phyloP scores from a whole-genome alignment of 2,113 vertebrate species.

The Rhombomys opimus region DNA sequence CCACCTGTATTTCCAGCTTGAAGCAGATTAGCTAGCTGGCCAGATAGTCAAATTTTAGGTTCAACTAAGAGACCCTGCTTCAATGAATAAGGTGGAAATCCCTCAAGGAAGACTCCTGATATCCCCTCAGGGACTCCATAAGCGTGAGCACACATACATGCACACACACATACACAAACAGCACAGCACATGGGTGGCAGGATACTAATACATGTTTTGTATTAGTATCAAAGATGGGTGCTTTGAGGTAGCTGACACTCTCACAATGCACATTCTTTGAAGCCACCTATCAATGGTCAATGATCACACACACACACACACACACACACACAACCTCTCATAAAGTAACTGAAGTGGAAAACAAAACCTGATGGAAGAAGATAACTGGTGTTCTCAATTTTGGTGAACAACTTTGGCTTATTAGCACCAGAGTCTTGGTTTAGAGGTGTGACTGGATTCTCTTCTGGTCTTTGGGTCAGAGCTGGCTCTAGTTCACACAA shows the following conservation, averaged over 20 bases:
- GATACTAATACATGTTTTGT: background rate
- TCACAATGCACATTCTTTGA: background rate
- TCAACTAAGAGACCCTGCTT: background rate
- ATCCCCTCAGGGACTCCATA: no score
- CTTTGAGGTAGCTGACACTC: background rate
- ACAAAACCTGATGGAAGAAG: background rate
- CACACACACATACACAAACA: background rate
- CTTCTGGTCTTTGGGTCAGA: background rate
- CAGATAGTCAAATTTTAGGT: background rate
- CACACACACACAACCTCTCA: background rate
- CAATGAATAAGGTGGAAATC: background rate
- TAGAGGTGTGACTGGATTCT: background rate
- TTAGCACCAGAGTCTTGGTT: background rate
- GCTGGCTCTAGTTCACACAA: background rate
- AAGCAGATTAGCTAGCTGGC: background rate
- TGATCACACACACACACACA: background rate
- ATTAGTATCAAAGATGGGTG: background rate
- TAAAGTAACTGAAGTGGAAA: constrained; percentile 6
- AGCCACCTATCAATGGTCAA: background rate
- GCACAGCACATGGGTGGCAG: no score
- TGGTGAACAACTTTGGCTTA: background rate
- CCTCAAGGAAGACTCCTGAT: background rate
- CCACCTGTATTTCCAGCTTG: background rate
- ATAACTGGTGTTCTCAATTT: background rate
- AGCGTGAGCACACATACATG: background rate